Conservation (phyloP, 2,113 vertebrate genomes). For the Rattus rattus region DNA sequence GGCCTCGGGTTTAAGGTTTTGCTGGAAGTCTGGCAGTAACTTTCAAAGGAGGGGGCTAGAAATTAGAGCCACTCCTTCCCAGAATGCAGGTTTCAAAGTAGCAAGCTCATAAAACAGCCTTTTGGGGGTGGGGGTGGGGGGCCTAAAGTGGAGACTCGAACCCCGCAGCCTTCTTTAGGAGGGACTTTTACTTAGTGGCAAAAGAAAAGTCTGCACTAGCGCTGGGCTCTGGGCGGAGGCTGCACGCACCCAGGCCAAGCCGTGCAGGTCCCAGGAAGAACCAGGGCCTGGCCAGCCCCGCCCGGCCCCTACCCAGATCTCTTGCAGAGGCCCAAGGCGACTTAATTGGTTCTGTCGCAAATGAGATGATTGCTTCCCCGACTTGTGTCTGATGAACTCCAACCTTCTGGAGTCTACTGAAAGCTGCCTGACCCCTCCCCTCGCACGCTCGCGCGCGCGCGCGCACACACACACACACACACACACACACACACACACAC, state of each 20-base stretch:
- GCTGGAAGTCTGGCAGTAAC: constrained; percentile 37
- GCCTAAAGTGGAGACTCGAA: background rate
- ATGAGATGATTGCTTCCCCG: constrained; percentile 58
- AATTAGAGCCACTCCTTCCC: background rate
- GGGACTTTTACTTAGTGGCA: background rate
- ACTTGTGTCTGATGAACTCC: constrained; percentile 73
- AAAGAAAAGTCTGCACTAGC: background rate
- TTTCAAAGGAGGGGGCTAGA: background rate
- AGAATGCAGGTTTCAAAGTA: constrained; percentile 32
- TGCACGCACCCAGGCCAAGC: background rate
- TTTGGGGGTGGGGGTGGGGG: background rate
- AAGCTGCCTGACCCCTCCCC: constrained; percentile 35
- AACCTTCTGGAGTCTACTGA: constrained; percentile 73
- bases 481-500: background rate
- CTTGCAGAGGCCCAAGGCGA: constrained; percentile 36
- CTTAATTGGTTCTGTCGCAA: constrained; percentile 57
- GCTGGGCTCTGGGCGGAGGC: background rate
- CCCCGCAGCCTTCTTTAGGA: background rate
- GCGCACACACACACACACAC: background rate
- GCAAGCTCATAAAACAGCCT: constrained; percentile 33
- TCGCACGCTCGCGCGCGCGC: background rate
- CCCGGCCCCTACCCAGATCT: constrained; percentile 2
- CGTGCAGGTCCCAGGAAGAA: background rate
- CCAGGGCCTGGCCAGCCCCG: background rate
- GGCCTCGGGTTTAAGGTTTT: background rate